Percentiles rank a stretch among this genome's conserved stretches.
These are phyloP conservation scores for Sylvia borin DNA, from an alignment of 2,797 vertebrate genomes.

Conservation along the genomic window DNA sequence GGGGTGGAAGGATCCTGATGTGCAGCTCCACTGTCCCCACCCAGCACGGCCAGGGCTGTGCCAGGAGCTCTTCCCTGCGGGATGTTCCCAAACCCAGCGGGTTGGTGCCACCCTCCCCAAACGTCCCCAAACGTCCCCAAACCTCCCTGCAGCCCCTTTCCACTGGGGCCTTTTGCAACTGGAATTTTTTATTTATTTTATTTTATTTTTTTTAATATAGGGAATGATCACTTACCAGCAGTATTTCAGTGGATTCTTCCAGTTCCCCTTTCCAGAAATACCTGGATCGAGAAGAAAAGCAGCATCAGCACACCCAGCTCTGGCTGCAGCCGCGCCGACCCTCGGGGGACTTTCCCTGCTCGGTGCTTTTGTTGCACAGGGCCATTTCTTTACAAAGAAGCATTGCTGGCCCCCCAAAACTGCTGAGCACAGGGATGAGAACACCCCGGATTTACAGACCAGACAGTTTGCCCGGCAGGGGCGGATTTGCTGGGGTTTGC, in stretches of 20 bases:
- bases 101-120: neutral
- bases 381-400: neutral
- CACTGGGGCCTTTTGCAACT: neutral
- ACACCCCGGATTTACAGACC: neutral
- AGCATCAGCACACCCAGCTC: neutral
- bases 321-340: neutral
- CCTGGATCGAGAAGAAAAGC: slow-evolving; percentile 69
- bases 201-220: rapidly evolving
- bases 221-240: slow-evolving; percentile 80
- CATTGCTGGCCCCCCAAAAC: neutral
- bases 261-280: slow-evolving; percentile 90
- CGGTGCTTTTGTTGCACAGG: neutral
- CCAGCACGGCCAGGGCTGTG: rapidly evolving
- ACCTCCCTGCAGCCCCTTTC: neutral
- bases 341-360: neutral
- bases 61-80: neutral
- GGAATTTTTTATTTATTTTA: neutral
- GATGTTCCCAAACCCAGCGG: neutral
- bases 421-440: rapidly evolving
- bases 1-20: neutral
- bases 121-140: neutral
- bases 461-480: too few relatives aligned
- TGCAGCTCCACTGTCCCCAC: neutral
- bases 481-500: neutral
- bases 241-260: slow-evolving; percentile 84